Base-by-base conservation (phyloP, 2,113 vertebrate species). In the Lepus europaeus region DNA sequence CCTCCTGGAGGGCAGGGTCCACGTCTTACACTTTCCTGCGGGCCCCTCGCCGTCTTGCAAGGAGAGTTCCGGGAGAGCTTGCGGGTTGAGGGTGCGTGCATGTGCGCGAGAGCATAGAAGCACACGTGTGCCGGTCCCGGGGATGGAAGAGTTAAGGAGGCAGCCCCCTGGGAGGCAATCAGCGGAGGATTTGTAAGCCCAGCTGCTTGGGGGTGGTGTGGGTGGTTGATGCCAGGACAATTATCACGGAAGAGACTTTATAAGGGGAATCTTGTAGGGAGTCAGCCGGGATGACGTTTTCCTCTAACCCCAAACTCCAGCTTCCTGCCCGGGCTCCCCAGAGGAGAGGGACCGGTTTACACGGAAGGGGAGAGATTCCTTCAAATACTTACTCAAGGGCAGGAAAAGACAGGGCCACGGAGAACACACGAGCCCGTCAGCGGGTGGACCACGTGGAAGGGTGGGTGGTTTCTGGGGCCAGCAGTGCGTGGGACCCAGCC, bases 71-170 rank as follows among this genome's bases (percentile, higher is more conserved):
- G 10, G 36, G n/a, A 7, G 8, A 25, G 8, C 36, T 6, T 8
- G 68, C 4, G 59, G 36, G 31, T 69, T 79, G 3, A 12, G 36
- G 16, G 0, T 2, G 4, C 20, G 51, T 53, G 45, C 20, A 11
- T 23, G 5, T 17, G 19, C 3, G 0, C 2, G 1, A 3, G 8
- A 51, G n/a, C 0, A 2, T 2, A 17, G 9, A 5, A 2, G 2
- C 64, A 13, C 25, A 2, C 0, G n/a, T 2, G 27, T 3, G 6
- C 11, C 31, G 0, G 39, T 23, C 0, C n/a, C 8, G 31, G 83
- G 12, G 3, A 13, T 9, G 22, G 59, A 9, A 74, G 19, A 51
- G 74, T 66, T 61, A 68, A 76, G 77, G 36, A 63, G 36, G 14
- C 63, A 29, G 61, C 9, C 27, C 70, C 51, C 45, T 36, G 36